These are phyloP conservation scores for Saccostrea cuccullata DNA, from an alignment of 1,140 invertebrate genomes.

Conservation along the genomic window DNA sequence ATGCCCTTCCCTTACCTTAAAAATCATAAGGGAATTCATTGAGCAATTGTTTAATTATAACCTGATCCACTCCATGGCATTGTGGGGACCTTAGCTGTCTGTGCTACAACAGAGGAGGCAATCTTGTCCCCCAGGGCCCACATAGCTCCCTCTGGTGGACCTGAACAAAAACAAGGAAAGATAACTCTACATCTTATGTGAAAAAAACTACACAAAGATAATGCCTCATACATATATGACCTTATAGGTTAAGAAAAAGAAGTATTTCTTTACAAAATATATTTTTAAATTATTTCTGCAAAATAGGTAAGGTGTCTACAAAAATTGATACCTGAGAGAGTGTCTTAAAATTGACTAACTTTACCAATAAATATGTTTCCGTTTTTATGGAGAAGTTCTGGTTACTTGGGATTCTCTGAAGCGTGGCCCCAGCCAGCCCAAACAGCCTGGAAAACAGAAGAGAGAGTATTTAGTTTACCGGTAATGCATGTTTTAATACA, in stretches of 20 bases:
- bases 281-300: too few relatives aligned
- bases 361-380: conserved; percentile 83
- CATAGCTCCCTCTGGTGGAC: conserved; percentile 99
- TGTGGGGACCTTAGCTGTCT: conserved; percentile 98
- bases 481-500: too few relatives aligned
- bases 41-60: background rate
- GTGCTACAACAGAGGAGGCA: conserved; percentile 99
- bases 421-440: conserved; percentile 99
- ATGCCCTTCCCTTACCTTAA: too few relatives aligned
- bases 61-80: conserved; percentile 98
- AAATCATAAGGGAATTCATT: too few relatives aligned
- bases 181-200: too few relatives aligned
- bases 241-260: too few relatives aligned
- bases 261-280: too few relatives aligned
- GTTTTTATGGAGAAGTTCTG: conserved; percentile 81
- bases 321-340: too few relatives aligned
- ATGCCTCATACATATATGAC: too few relatives aligned
- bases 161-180: conserved; percentile 78
- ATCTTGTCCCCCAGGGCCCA: conserved; percentile 99
- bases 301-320: too few relatives aligned
- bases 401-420: conserved; percentile 98
- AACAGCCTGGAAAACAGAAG: conserved; percentile 87
- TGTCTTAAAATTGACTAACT: background rate
- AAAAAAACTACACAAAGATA: too few relatives aligned
- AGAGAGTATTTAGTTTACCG: too few relatives aligned